Base-by-base conservation (phyloP, 2,797 vertebrate genomes). In the Helicolenus hilgendorfi region DNA sequence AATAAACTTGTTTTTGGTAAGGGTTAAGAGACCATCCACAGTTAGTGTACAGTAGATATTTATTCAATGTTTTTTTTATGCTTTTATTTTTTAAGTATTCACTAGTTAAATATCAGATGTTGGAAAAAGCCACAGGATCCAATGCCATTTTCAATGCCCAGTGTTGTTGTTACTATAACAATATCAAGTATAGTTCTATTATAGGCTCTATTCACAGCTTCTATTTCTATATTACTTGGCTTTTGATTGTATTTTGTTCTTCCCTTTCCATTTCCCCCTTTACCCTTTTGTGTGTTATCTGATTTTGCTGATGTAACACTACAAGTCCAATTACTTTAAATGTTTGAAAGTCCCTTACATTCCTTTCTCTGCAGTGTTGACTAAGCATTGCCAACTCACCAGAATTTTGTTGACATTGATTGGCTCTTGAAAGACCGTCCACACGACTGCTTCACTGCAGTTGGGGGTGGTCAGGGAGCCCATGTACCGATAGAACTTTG, bases 361-460 rank as follows among this genome's bases (percentile, higher is more conserved):
- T 68, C 26, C 24, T 65, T 1, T 72, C 14, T 13, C 11, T 55
- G 56, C 67, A 11, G 10, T 35, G 36, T 26, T 62, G 22, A 49
- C 36, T 13, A 62, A 87, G 72, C 14, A 49, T 0, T 5, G 4
- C 58, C 10, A 6, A 76, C 92, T 94, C 77, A 97, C 96, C 93
- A 96, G 84, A 1, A 77, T 55, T 85, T 68, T 89, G 78, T 78
- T 45, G 76, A 97, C 27, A 4, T 65, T 62, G 56, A 97, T 95
- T 3, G 96, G 92, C 60, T 97, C 87, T 2, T 95, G 89, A 72
- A 97, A 97, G 29, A 97, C 56, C 0, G 96, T 97, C 97, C 96
- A 97, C 2, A 92, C 81, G 0, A 96, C 96, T 0, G 69, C 88
- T 77, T 97, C 90, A 0, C 60, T 81, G 82, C 96, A 97, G 3